Evolutionary conservation across 1,140 invertebrate species (phyloP).

Genomic region (Drosophila kikkawai): DNA sequence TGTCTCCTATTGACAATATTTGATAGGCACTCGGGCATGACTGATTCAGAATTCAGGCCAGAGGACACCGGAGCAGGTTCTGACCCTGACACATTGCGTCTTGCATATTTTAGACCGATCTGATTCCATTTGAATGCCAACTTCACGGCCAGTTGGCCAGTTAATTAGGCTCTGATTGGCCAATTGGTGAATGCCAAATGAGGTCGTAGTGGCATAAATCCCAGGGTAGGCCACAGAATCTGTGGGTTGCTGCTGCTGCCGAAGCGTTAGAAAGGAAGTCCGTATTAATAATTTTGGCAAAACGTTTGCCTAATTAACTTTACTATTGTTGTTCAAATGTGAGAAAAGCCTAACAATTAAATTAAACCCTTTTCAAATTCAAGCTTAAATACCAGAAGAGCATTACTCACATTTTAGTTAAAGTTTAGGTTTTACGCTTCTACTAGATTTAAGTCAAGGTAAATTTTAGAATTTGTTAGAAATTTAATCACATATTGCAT

Average conservation of each 20-base stretch:
- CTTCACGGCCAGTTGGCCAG: conserved; percentile 68
- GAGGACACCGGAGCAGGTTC: conserved; percentile 15
- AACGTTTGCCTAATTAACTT: conserved; percentile 22
- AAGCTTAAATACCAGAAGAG: neutral
- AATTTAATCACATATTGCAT: neutral
- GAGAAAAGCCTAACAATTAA: neutral
- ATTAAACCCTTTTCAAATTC: neutral
- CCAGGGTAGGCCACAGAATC: conserved; percentile 1
- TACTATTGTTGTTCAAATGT: conserved; percentile 4
- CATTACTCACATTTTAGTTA: neutral
- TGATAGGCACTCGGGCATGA: conserved; percentile 59
- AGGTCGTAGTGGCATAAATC: conserved; percentile 21
- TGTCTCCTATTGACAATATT: conserved; percentile 60
- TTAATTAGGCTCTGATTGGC: conserved; percentile 73
- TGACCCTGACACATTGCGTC: conserved; percentile 62
- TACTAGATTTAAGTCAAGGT: neutral
- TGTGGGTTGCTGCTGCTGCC: neutral
- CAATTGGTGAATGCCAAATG: conserved; percentile 45
- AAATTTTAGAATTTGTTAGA: neutral
- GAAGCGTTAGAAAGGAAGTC: neutral
- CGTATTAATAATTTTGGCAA: conserved; percentile 23
- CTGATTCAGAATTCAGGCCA: conserved; percentile 37
- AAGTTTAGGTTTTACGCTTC: neutral
- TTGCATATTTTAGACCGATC: conserved; percentile 69
- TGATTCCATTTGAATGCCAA: conserved; percentile 54